These are phyloP conservation scores for Tetragonula carbonaria DNA, from an alignment of 2,888 invertebrate genomes.

Conservation along the genomic window DNA sequence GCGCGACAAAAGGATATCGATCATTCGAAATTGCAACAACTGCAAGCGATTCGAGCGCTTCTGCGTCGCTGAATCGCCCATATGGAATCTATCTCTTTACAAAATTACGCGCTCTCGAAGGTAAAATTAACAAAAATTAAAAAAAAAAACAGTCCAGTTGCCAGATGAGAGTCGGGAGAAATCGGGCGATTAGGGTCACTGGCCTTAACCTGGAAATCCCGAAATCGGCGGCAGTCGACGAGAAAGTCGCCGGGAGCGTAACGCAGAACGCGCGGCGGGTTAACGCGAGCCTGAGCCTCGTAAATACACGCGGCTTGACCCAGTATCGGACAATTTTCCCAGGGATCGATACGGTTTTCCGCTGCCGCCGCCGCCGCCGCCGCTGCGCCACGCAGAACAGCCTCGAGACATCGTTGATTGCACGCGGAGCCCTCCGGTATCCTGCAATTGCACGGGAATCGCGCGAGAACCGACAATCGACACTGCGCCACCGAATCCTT, in stretches of 20 bases:
- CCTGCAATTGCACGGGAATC: constrained; percentile 22
- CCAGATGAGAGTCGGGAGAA: not conserved
- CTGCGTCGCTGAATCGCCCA: too few species aligned
- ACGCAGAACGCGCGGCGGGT: constrained; percentile 21
- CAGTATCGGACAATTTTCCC: constrained; percentile 71
- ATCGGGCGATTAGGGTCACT: not conserved
- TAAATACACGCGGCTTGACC: constrained; percentile 69
- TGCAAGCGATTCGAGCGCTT: too few species aligned
- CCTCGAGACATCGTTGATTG: constrained; percentile 52
- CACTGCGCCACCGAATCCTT: too few species aligned
- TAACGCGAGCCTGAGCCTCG: constrained; percentile 54
- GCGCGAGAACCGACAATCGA: constrained; percentile 8
- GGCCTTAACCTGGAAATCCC: not conserved
- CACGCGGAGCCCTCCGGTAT: constrained; percentile 14
- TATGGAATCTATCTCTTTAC: too few species aligned
- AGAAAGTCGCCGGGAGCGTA: constrained; percentile 36
- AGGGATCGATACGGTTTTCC: constrained; percentile 70
- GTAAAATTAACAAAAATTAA: too few species aligned
- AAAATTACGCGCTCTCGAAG: too few species aligned
- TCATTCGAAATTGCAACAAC: too few species aligned
- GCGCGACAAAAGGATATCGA: too few species aligned
- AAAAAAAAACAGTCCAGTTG: too few species aligned
- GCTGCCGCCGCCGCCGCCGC: constrained; percentile 3
- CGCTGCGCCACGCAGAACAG: constrained; percentile 46
- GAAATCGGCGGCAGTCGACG: not conserved